A percentile compares a stretch with the other conserved stretches of the same genome.
Conservation (phyloP, 2,797 vertebrate species). For the Champsocephalus gunnari region DNA sequence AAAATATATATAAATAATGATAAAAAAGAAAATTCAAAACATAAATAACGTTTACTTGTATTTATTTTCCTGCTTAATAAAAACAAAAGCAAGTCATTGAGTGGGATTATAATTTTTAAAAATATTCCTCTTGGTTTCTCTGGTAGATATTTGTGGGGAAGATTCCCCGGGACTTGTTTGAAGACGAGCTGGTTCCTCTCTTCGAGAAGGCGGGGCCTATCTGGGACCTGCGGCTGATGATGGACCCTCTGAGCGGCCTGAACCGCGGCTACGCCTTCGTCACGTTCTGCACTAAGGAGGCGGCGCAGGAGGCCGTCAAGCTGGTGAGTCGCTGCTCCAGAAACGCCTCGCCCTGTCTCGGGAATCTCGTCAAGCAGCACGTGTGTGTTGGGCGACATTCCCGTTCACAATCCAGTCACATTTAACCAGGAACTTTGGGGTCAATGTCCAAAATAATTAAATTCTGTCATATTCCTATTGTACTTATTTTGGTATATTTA, state of each 20-base stretch:
- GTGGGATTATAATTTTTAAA: accelerated
- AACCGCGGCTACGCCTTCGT: slow-evolving; percentile 98
- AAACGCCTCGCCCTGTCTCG: neutral
- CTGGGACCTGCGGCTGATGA: slow-evolving; percentile 98
- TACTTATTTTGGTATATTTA: too few species aligned
- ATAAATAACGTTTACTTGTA: too few species aligned
- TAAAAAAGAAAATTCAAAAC: too few species aligned
- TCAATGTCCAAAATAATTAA: too few species aligned
- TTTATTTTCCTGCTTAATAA: too few species aligned
- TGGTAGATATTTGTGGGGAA: slow-evolving; percentile 96
- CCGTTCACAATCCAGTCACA: neutral
- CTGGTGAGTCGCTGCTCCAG: slow-evolving; percentile 84
- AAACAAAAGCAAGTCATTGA: too few species aligned
- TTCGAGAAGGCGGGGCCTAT: slow-evolving; percentile 97
- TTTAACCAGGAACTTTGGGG: neutral
- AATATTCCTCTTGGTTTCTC: too few species aligned
- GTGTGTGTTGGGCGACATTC: neutral
- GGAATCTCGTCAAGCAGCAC: neutral
- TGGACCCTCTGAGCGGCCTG: slow-evolving; percentile 96
- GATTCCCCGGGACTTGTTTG: slow-evolving; percentile 96
- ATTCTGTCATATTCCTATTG: too few species aligned
- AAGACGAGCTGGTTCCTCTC: slow-evolving; percentile 95
- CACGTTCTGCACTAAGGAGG: slow-evolving; percentile 98
- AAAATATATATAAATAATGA: too few species aligned
- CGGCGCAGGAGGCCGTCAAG: slow-evolving; percentile 96